These are phyloP conservation scores for Antheraea pernyi DNA, from an alignment of 1,140 invertebrate species.

Conservation along the genomic window DNA sequence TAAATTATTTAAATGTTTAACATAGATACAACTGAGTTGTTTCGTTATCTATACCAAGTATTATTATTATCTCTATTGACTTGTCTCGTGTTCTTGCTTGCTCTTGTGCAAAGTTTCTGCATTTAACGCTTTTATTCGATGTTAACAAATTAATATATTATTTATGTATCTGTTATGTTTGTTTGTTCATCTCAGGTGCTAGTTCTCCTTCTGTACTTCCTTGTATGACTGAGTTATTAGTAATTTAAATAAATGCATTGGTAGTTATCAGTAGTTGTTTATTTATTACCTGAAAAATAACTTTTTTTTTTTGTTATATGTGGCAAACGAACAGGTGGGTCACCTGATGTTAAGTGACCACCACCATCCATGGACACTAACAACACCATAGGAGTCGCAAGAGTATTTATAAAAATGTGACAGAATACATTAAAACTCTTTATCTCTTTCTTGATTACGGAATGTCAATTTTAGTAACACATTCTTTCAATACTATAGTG, in stretches of 20 bases:
- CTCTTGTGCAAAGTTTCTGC: slow-evolving; percentile 41
- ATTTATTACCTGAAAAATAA: too few species aligned
- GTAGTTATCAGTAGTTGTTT: not conserved
- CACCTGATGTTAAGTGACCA: too few species aligned
- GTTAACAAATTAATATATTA: slow-evolving; percentile 13
- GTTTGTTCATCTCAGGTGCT: slow-evolving; percentile 22
- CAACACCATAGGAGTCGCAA: too few species aligned
- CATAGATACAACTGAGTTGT: not conserved
- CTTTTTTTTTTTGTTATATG: too few species aligned
- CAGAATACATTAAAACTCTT: too few species aligned
- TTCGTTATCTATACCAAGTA: slow-evolving; percentile 8
- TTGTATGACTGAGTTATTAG: slow-evolving; percentile 15
- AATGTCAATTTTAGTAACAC: too few species aligned
- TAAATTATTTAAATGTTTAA: not conserved
- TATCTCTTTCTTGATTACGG: too few species aligned
- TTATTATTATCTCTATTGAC: slow-evolving; percentile 22
- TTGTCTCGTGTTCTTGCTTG: slow-evolving; percentile 39
- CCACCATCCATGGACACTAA: too few species aligned
- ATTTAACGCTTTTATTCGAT: slow-evolving; percentile 44
- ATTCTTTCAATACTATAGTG: too few species aligned
- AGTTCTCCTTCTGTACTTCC: slow-evolving; percentile 25
- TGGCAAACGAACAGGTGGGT: too few species aligned
- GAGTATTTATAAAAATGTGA: too few species aligned
- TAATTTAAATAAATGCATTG: slow-evolving; percentile 10
- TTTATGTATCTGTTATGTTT: slow-evolving; percentile 17